phyloP scores from a whole-genome alignment of 1,140 invertebrate genomes.

The Nasonia longicornis region DNA sequence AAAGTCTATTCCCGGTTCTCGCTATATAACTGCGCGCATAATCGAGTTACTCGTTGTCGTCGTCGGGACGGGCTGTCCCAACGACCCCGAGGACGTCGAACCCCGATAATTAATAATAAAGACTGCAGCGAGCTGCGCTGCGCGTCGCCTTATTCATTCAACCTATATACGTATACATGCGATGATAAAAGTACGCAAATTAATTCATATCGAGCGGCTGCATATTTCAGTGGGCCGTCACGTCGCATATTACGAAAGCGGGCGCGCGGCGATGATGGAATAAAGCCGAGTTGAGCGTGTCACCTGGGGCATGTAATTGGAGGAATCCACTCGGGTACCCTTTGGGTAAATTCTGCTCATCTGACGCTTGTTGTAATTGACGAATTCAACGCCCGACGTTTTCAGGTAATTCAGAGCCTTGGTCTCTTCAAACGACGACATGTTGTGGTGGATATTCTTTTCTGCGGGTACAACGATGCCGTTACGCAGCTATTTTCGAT shows the following conservation, averaged over 20 bases:
- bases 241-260: background rate
- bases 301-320: constrained; percentile 82
- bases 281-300: background rate
- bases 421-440: constrained; percentile 88
- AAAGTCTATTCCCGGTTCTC: background rate
- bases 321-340: constrained; percentile 81
- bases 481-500: too few species aligned
- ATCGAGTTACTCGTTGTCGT: background rate
- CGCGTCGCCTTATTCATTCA: background rate
- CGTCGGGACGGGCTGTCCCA: background rate
- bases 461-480: constrained; percentile 67
- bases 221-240: background rate
- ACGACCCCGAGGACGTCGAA: constrained; percentile 30
- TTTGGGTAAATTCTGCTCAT: constrained; percentile 81
- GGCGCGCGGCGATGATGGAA: background rate
- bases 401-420: constrained; percentile 83
- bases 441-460: constrained; percentile 83
- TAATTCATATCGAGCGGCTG: background rate
- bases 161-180: background rate
- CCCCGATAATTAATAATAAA: constrained; percentile 22
- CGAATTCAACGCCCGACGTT: constrained; percentile 80
- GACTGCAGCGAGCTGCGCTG: background rate
- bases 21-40: background rate
- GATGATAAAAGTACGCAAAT: background rate
- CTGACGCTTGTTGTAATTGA: constrained; percentile 84